phyloP scores from a whole-genome alignment of 2,888 invertebrate species.

The Nemotelus nigrinus region DNA sequence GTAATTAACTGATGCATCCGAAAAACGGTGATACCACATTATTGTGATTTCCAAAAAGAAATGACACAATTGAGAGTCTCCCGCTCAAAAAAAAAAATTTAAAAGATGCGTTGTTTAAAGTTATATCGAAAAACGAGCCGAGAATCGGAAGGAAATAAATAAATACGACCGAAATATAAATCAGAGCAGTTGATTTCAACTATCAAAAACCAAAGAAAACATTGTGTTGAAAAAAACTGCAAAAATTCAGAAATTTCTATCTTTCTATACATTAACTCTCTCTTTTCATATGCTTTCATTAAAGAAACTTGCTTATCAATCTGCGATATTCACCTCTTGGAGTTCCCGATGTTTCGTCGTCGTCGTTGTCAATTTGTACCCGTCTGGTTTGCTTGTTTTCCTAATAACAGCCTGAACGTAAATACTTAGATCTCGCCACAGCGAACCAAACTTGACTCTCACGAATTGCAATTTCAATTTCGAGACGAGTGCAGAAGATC shows the following conservation, averaged over 20 bases:
- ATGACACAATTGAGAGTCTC: conserved; percentile 22
- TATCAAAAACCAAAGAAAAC: neutral
- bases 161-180: conserved; percentile 13
- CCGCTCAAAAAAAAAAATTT: neutral
- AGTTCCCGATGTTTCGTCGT: too few relatives aligned
- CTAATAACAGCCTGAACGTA: too few relatives aligned
- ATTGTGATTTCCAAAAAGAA: conserved; percentile 16
- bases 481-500: too few relatives aligned
- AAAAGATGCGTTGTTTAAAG: conserved; percentile 11
- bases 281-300: conserved; percentile 50
- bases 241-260: conserved; percentile 48
- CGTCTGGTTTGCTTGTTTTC: too few relatives aligned
- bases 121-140: conserved; percentile 18
- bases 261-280: conserved; percentile 51
- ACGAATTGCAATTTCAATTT: too few relatives aligned
- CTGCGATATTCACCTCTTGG: conserved; percentile 75
- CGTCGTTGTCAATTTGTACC: too few relatives aligned
- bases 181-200: neutral
- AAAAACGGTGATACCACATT: conserved; percentile 38
- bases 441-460: too few relatives aligned
- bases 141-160: conserved; percentile 9
- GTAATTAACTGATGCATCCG: conserved; percentile 48
- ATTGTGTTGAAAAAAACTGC: conserved; percentile 3
- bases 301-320: conserved; percentile 65
- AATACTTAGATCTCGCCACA: too few relatives aligned